These are phyloP conservation scores for Alces alces DNA, from an alignment of 2,113 vertebrate species.

Conservation along the genomic window DNA sequence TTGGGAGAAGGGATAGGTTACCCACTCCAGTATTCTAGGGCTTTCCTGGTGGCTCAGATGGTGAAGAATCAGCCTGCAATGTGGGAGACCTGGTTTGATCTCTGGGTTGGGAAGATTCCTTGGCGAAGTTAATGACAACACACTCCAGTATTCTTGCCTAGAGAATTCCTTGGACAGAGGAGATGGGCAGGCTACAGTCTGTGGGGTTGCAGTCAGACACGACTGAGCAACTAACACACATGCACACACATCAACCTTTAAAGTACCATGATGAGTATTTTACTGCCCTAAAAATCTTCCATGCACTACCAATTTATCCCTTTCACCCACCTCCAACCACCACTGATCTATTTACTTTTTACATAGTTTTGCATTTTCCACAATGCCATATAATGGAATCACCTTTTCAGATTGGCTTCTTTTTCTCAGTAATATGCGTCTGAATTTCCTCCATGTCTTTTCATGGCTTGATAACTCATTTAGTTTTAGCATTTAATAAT, in stretches of 20 bases:
- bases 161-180: background rate
- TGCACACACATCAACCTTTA: background rate
- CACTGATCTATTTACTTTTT: background rate
- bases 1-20: background rate
- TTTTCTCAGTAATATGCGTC: background rate
- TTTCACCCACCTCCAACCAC: background rate
- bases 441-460: background rate
- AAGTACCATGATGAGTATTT: background rate
- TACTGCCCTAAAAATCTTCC: background rate
- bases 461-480: background rate
- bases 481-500: background rate
- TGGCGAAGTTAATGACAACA: background rate
- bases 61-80: background rate
- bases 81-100: background rate
- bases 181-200: background rate
- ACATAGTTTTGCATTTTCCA: background rate
- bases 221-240: background rate
- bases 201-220: background rate
- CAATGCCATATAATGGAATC: background rate
- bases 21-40: background rate
- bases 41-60: background rate
- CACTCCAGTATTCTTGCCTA: background rate
- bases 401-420: background rate
- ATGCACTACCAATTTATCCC: background rate
- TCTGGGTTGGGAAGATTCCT: background rate